Percentiles rank a stretch among this genome's conserved stretches.
Evolutionary conservation across 2,797 vertebrate species (phyloP).

Genomic region (Hyperoplus lanceolatus): DNA sequence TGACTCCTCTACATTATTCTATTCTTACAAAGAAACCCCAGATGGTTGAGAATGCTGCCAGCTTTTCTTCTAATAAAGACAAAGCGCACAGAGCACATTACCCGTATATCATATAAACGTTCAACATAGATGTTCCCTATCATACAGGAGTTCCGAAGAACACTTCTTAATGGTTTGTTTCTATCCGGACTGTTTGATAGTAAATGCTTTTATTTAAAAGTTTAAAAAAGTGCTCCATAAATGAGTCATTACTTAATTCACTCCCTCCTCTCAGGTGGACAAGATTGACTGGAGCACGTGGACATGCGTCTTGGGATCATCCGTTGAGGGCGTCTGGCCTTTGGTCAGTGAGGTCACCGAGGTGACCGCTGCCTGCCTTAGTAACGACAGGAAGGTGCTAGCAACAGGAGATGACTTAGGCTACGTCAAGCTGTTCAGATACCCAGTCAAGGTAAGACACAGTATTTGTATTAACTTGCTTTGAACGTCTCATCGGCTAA

Average conservation of each 20-base stretch:
- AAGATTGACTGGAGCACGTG: constrained; percentile 97
- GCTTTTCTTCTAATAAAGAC: constrained; percentile 6
- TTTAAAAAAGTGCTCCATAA: background rate
- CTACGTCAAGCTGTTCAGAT: constrained; percentile 97
- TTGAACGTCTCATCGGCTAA: background rate
- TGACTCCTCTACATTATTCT: too few relatives aligned
- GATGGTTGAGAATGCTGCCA: background rate
- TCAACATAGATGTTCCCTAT: too few relatives aligned
- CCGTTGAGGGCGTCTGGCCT: constrained; percentile 96
- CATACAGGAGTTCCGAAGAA: background rate
- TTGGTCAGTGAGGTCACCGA: constrained; percentile 96
- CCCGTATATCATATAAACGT: background rate
- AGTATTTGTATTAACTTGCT: background rate
- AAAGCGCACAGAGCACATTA: background rate
- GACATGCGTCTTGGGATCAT: constrained; percentile 95
- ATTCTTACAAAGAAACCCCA: too few relatives aligned
- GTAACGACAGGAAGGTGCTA: constrained; percentile 91
- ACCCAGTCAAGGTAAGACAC: constrained; percentile 92
- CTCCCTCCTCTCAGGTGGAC: constrained; percentile 88
- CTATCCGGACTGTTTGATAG: background rate
- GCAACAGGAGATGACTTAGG: constrained; percentile 98
- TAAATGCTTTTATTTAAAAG: background rate
- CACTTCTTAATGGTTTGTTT: constrained; percentile 8
- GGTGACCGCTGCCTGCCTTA: constrained; percentile 93
- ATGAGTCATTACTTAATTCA: background rate